A percentile compares a stretch with the other conserved stretches of the same genome.
Evolutionary conservation across 2,113 vertebrate species (phyloP).

Genomic region (Triplophysa rosa): DNA sequence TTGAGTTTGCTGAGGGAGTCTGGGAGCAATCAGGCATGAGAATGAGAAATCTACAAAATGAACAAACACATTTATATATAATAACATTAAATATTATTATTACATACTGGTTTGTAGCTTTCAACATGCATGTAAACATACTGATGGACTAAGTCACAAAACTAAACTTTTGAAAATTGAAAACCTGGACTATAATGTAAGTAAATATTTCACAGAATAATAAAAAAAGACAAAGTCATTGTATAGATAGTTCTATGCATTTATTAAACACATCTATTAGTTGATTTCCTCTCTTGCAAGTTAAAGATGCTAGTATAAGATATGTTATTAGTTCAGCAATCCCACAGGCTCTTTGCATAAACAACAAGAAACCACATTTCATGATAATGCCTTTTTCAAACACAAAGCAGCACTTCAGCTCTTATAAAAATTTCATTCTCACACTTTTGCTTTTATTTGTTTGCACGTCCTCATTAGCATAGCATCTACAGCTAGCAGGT

Average conservation of each 20-base stretch:
- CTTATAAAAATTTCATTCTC: conserved; percentile 15
- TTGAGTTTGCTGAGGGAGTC: conserved; percentile 81
- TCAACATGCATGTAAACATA: too few relatives aligned
- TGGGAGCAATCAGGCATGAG: conserved; percentile 6
- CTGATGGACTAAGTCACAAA: too few relatives aligned
- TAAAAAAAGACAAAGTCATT: neutral
- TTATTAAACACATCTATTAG: conserved; percentile 39
- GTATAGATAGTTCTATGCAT: conserved; percentile 17
- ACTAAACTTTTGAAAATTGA: too few relatives aligned
- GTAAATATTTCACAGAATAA: neutral
- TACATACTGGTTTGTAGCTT: too few relatives aligned
- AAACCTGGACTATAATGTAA: too few relatives aligned
- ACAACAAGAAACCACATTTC: conserved; percentile 34
- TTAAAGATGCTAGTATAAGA: conserved; percentile 32
- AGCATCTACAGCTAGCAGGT: conserved; percentile 31
- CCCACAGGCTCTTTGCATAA: conserved; percentile 32
- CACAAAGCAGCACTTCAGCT: conserved; percentile 30
- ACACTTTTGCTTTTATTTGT: conserved; percentile 34
- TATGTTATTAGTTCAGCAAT: conserved; percentile 36
- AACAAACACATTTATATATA: neutral
- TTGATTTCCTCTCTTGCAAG: neutral
- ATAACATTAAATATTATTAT: neutral
- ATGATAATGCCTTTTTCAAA: conserved; percentile 38
- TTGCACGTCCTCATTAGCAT: conserved; percentile 32
- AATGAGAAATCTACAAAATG: neutral